Evolutionary conservation across 92 coral and sea anemone species (phyloP), one percentile per base, ranked within the genome.

Genomic region (Zoanthus sansibaricus): DNA sequence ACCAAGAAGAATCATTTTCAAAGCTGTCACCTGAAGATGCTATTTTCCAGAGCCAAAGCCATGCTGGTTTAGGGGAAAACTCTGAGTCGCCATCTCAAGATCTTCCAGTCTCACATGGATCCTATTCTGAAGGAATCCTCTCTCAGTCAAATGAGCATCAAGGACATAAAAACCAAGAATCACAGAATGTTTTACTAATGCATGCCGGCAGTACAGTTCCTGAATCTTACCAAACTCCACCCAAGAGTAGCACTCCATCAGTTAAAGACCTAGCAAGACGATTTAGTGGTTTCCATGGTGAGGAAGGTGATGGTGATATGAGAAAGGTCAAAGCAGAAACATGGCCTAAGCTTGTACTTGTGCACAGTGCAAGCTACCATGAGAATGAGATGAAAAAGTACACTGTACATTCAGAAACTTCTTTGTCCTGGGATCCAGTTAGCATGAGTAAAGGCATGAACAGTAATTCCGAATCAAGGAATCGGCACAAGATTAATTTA

Each of bases 241-340:
- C 9, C 18, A 64, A 32, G 9, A 68, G 71, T 21, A 58, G 47
- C 18, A 78, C 87, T 83, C 91, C 89, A 9, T 90, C 98, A 1
- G 98, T 94, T 11, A 90, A 88, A 88, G 98, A 93, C 31, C 82
- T 94, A 54, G 98, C 95, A 17, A 92, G 85, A 67, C 88, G 94
- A 74, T 94, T 92, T 37, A 91, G 93, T 75, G 93, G 91, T 59
- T 72, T 61, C 45, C 66, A 86, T 78, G 94, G 80, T 54, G 90
- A 90, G 17, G 80, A 59, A 61, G 82, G 64, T 61, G 75, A 77
- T 18, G 62, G 89, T 77, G 98, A 94, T 37, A 83, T 90, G 83
- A 75, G 92, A 75, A 89, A 88, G 30, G 94, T 87, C 6, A 93
- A 91, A 78, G 92, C 97, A 10, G 95, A 94, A 74, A 90, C 90